Conservation (phyloP, 2,113 vertebrate species). For the Microtus montanus region DNA sequence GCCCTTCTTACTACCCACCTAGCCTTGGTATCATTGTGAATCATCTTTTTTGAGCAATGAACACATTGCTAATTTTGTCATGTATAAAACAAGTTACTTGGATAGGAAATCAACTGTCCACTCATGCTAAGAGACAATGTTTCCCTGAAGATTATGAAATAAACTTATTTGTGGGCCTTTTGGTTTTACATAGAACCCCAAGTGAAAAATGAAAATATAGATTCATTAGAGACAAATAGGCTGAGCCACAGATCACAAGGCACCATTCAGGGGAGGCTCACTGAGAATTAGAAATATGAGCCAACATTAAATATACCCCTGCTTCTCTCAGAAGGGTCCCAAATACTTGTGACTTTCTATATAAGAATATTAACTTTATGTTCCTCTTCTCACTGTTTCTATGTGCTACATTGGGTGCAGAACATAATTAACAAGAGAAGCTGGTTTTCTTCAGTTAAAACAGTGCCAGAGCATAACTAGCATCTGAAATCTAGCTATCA, state of each 20-base stretch:
- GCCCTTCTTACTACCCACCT: neutral
- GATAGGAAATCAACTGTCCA: neutral
- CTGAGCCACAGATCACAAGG: neutral
- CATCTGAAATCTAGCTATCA: neutral
- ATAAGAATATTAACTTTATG: neutral
- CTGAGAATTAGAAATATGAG: neutral
- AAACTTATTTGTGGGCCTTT: constrained; percentile 2
- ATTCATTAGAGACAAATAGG: neutral
- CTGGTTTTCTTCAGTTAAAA: neutral
- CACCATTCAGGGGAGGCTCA: neutral
- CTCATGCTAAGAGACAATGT: neutral
- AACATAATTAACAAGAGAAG: neutral
- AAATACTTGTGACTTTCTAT: neutral
- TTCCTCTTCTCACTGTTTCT: neutral
- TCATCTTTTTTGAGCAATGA: neutral
- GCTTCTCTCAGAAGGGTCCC: neutral
- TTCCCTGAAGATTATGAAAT: neutral
- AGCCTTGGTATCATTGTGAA: neutral
- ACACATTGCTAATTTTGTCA: neutral
- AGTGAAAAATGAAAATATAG: neutral
- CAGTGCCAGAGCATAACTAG: neutral
- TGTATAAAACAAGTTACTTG: neutral
- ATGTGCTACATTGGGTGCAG: neutral
- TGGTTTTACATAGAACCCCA: constrained; percentile 2
- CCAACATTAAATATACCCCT: neutral